Evolutionary conservation across 2,113 vertebrate species (phyloP).

Genomic region (Gasterosteus nipponicus): DNA sequence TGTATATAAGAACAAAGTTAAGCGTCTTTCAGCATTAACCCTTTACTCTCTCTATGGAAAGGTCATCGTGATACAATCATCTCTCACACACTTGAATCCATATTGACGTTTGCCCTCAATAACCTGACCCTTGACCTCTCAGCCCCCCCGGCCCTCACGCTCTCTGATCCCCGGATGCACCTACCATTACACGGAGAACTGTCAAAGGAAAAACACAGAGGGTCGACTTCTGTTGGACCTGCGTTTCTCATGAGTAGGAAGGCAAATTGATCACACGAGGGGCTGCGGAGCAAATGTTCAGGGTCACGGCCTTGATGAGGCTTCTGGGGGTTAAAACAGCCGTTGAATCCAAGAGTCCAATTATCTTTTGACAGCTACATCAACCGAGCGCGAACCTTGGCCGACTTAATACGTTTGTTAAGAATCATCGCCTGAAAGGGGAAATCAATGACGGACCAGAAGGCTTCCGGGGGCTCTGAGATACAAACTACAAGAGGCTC

Average conservation of each 20-base stretch:
- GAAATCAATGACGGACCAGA: conserved; percentile 7
- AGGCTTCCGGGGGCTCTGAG: background rate
- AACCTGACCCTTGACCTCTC: background rate
- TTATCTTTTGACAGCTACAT: conserved; percentile 29
- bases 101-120: conserved; percentile 1
- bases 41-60: background rate
- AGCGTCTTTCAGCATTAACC: background rate
- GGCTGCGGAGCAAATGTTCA: background rate
- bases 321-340: conserved; percentile 16
- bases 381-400: background rate
- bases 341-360: conserved; percentile 32
- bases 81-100: background rate
- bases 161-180: background rate
- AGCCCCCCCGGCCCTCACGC: no score
- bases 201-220: conserved; percentile 13
- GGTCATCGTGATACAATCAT: background rate
- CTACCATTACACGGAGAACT: background rate
- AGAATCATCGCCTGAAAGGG: background rate
- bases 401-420: background rate
- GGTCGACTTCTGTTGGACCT: background rate
- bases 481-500: background rate
- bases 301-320: conserved; percentile 6
- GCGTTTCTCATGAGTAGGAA: conserved; percentile 16
- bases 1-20: background rate
- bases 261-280: conserved; percentile 5